These are phyloP conservation scores for Pantherophis alleghaniensis DNA, from an alignment of 2,797 vertebrate genomes.

Conservation along the genomic window DNA sequence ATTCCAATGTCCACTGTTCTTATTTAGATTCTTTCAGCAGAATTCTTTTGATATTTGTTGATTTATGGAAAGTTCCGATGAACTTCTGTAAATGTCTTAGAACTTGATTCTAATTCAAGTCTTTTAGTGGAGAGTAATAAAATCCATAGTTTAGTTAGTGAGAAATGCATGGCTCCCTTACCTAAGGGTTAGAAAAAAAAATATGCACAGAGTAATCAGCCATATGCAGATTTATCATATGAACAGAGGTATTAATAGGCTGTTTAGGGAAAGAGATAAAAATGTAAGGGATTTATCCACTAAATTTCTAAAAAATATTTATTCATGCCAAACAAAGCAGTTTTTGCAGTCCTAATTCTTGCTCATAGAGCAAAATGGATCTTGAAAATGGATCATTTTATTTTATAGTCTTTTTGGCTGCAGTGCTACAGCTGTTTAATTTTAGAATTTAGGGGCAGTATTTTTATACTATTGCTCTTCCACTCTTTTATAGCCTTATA, in stretches of 20 bases:
- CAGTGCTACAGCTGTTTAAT: neutral
- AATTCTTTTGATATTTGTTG: neutral
- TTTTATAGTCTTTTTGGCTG: conserved; percentile 50
- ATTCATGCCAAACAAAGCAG: neutral
- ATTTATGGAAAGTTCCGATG: neutral
- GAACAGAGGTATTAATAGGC: neutral
- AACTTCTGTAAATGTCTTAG: neutral
- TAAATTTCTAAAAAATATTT: neutral
- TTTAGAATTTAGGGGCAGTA: neutral
- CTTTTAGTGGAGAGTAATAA: neutral
- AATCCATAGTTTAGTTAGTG: neutral
- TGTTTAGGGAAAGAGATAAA: neutral
- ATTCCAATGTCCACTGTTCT: neutral
- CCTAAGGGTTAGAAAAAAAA: neutral
- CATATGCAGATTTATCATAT: neutral
- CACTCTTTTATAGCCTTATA: neutral
- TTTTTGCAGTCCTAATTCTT: conserved; percentile 27
- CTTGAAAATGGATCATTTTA: conserved; percentile 46
- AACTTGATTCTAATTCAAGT: neutral
- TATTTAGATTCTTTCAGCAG: neutral
- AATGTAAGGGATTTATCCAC: neutral
- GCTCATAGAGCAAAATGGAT: conserved; percentile 30
- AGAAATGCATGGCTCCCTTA: neutral
- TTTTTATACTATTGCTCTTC: neutral
- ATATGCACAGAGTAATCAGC: neutral